Evolutionary conservation across 2,797 vertebrate genomes (phyloP).

Genomic region (Selene dorsalis): DNA sequence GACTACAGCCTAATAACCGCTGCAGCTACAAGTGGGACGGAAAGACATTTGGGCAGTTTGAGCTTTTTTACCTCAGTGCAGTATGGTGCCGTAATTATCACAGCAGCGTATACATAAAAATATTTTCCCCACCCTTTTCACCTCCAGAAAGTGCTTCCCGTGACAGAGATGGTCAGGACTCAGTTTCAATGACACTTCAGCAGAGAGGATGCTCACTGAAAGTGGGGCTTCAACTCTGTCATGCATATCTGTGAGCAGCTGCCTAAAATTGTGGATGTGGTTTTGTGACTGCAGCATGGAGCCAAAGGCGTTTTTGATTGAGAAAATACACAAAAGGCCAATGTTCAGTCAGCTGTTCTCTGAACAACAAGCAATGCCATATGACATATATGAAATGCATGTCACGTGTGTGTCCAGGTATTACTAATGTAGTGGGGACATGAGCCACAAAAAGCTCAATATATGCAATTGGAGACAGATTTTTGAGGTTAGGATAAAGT

Average conservation of each 20-base stretch:
- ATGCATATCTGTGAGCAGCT: constrained; percentile 17
- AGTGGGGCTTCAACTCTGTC: constrained; percentile 22
- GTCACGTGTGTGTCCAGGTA: too few species aligned
- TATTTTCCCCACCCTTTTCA: too few species aligned
- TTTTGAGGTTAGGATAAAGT: too few species aligned
- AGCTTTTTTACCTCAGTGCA: background rate
- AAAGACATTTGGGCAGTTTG: background rate
- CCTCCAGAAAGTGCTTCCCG: background rate
- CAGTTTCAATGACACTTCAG: constrained; percentile 21
- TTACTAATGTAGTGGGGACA: too few species aligned
- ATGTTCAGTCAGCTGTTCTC: background rate
- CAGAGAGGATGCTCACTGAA: constrained; percentile 1
- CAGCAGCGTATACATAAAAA: background rate
- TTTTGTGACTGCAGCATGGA: background rate
- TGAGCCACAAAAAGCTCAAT: too few species aligned
- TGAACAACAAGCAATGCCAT: background rate
- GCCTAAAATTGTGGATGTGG: background rate
- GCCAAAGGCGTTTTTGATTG: background rate
- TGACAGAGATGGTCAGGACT: background rate
- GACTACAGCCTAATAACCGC: background rate
- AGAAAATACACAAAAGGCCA: constrained; percentile 4
- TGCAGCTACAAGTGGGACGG: constrained; percentile 49
- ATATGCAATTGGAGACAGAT: too few species aligned
- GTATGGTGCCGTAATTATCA: background rate
- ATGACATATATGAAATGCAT: background rate